Percentiles rank a stretch among this genome's conserved stretches.
Conservation (phyloP, 30 jellyfish, hydroid and myxozoan species). For the Aurelia sp. region DNA sequence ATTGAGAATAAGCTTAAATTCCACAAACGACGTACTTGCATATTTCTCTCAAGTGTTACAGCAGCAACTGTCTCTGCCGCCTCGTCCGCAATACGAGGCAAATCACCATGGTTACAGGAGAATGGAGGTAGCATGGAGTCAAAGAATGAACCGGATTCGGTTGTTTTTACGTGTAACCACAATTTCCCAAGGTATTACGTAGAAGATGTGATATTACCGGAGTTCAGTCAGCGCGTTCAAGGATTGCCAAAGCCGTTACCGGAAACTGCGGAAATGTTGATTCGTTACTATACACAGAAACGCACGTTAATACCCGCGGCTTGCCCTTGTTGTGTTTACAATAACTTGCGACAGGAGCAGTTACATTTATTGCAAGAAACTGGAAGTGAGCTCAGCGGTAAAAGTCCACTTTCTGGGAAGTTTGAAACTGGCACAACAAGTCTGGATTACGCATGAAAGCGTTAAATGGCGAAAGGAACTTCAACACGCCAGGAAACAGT, state of each 20-base stretch:
- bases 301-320: slow-evolving; percentile 82
- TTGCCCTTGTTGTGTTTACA: slow-evolving; percentile 97
- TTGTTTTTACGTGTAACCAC: slow-evolving; percentile 91
- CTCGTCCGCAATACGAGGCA: slow-evolving; percentile 75
- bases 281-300: slow-evolving; percentile 64
- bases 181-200: slow-evolving; percentile 83
- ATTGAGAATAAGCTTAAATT: slow-evolving; percentile 78
- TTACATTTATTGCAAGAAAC: slow-evolving; percentile 80
- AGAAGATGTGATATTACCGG: slow-evolving; percentile 93
- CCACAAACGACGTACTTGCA: slow-evolving; percentile 57
- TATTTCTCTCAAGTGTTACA: slow-evolving; percentile 90
- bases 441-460: too few species aligned
- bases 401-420: slow-evolving; percentile 94
- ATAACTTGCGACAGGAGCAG: slow-evolving; percentile 88
- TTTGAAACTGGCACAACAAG: slow-evolving; percentile 13
- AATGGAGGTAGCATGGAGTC: background rate
- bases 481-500: too few species aligned
- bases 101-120: slow-evolving; percentile 32
- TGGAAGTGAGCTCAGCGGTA: slow-evolving; percentile 68
- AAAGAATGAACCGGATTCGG: slow-evolving; percentile 59
- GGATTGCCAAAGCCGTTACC: slow-evolving; percentile 90
- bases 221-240: slow-evolving; percentile 74
- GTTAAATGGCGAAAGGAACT: too few species aligned
- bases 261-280: slow-evolving; percentile 62
- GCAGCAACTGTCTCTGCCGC: slow-evolving; percentile 99